Evolutionary conservation across 2,797 vertebrate species (phyloP), one percentile per base, ranked within the genome.

Genomic region (Etheostoma nigrum): DNA sequence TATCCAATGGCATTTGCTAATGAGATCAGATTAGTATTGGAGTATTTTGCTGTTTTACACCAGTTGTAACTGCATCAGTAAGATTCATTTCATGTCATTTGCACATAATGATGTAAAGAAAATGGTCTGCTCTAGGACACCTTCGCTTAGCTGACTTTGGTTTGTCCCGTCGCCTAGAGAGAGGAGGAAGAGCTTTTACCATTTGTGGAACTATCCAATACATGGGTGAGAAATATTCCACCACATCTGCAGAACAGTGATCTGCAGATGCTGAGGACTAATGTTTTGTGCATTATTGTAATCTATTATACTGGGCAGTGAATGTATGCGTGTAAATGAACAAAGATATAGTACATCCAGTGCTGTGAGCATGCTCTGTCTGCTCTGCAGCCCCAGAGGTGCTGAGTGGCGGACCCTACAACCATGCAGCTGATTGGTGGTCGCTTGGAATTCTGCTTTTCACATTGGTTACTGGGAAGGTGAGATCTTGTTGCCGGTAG

Each of bases 191-290:
- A 86, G 96, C 97, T 15, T 97, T 96, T 84, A 99, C 98, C 12
- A 98, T 98, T 77, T 99, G 98, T 62, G 98, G 97, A 74, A 99
- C 97, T 67, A 96, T 99, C 82, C 97, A 98, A n/a, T 99, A 98
- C 82, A 99, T 99, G 97, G 98, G 98, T 99, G 94, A 96, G 95
- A 79, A 81, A 76, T 54, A 47, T 5, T 33, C 10, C 23, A 25
- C 14, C 58, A 86, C 72, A 81, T 44, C 42, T 47, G 12, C 13
- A 54, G 6, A 58, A 44, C 18, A 61, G 15, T 16, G 19, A 47
- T 61, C 21, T 67, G 48, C 60, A 71, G 7, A 80, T 72, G 25
- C 33, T 69, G 6, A 55, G 2, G 16, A 51, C 0, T 12, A 40
- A 45, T 15, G 55, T 62, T 54, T 72, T 19, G 4, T 65, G 23